phyloP scores from a whole-genome alignment of 1,140 invertebrate species.

The Propsilocerus akamusi region DNA sequence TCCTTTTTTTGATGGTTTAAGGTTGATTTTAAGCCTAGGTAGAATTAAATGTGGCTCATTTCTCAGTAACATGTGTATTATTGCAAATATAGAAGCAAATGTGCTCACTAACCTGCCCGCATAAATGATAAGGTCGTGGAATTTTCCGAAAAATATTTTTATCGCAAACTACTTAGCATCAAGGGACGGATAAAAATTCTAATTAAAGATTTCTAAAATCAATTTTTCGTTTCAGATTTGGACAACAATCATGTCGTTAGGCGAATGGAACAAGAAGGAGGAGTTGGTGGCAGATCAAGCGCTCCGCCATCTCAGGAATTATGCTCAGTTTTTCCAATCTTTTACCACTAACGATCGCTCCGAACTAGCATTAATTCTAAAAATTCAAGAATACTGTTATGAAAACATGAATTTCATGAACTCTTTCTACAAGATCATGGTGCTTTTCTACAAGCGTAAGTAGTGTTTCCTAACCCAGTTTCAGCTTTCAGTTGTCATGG shows the following conservation, averaged over 20 bases:
- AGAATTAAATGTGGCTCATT: too few species aligned
- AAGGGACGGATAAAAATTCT: too few species aligned
- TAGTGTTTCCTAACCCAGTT: conserved; percentile 6
- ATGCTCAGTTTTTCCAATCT: conserved; percentile 66
- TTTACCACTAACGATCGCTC: conserved; percentile 69
- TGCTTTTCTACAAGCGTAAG: conserved; percentile 87
- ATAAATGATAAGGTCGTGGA: too few species aligned
- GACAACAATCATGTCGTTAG: conserved; percentile 81
- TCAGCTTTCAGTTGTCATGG: neutral
- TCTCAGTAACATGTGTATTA: too few species aligned
- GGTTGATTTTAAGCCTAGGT: too few species aligned
- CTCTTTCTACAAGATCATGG: conserved; percentile 91
- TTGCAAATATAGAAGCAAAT: too few species aligned
- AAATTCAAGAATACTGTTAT: conserved; percentile 94
- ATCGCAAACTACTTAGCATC: too few species aligned
- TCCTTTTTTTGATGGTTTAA: too few species aligned
- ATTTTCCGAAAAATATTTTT: too few species aligned
- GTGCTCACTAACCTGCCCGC: too few species aligned
- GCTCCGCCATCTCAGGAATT: conserved; percentile 71
- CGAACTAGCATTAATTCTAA: conserved; percentile 71
- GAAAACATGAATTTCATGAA: conserved; percentile 99
- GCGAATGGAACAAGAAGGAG: conserved; percentile 97
- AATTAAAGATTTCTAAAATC: neutral
- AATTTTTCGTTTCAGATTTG: conserved; percentile 44
- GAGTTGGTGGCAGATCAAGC: conserved; percentile 89